A percentile compares a stretch with the other conserved stretches of the same genome.
Conservation (phyloP, 1,140 invertebrate genomes). For the Meteorus sp. region DNA sequence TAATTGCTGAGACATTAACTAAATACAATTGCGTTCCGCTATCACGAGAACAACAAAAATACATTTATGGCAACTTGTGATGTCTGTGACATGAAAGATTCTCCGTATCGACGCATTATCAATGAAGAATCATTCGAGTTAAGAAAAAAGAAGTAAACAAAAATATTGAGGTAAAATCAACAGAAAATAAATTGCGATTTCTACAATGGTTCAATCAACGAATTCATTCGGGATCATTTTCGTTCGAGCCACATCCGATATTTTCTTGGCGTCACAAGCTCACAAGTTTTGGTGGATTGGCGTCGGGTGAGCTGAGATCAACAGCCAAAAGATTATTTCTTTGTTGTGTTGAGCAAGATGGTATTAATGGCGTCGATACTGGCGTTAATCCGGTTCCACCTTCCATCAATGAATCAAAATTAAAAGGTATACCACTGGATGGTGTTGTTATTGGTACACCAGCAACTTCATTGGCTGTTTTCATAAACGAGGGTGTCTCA, state of each 20-base stretch:
- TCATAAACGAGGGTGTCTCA: constrained; percentile 55
- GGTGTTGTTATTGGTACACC: constrained; percentile 86
- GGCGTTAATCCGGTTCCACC: constrained; percentile 89
- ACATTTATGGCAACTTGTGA: constrained; percentile 39
- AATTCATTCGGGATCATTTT: constrained; percentile 42
- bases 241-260: constrained; percentile 36
- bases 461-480: constrained; percentile 64
- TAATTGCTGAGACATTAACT: constrained; percentile 6
- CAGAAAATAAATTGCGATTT: background rate
- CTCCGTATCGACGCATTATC: constrained; percentile 9
- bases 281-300: constrained; percentile 72
- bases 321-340: constrained; percentile 62
- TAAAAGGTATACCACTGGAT: constrained; percentile 82
- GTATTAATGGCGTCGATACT: constrained; percentile 70
- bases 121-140: background rate
- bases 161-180: constrained; percentile 10
- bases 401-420: constrained; percentile 91
- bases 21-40: constrained; percentile 11
- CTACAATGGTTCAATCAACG: constrained; percentile 2
- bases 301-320: constrained; percentile 70
- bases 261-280: constrained; percentile 68
- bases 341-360: constrained; percentile 71
- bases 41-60: constrained; percentile 27
- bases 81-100: constrained; percentile 29
- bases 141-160: constrained; percentile 5